Conservation (phyloP, 2,113 vertebrate species). For the Tapirus terrestris region DNA sequence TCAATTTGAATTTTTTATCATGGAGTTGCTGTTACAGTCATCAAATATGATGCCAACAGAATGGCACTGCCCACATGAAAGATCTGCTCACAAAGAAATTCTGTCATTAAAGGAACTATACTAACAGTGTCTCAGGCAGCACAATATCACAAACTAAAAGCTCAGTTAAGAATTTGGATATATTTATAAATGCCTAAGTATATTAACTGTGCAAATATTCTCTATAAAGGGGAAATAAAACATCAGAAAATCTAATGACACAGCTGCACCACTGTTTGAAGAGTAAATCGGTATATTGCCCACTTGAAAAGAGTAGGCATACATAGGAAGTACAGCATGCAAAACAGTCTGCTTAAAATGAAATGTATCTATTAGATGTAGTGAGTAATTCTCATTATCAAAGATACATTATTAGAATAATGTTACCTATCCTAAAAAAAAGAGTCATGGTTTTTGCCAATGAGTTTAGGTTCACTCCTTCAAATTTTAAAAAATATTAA, state of each 20-base stretch:
- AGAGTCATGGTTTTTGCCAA: neutral
- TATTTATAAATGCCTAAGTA: slow-evolving; percentile 8
- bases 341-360: neutral
- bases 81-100: neutral
- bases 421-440: neutral
- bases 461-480: neutral
- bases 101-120: neutral
- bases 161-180: neutral
- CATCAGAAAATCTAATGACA: neutral
- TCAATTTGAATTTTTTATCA: neutral
- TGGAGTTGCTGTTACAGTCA: neutral
- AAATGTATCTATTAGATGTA: neutral
- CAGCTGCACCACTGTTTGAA: neutral
- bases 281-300: neutral
- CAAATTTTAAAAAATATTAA: slow-evolving; percentile 12
- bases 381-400: neutral
- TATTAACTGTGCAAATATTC: neutral
- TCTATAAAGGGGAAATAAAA: neutral
- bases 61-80: neutral
- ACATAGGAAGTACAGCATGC: neutral
- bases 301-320: neutral
- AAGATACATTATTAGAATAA: neutral
- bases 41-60: neutral
- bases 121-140: neutral
- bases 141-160: neutral